Conservation (phyloP, 2,797 vertebrate species). For the Eulemur rubriventer region DNA sequence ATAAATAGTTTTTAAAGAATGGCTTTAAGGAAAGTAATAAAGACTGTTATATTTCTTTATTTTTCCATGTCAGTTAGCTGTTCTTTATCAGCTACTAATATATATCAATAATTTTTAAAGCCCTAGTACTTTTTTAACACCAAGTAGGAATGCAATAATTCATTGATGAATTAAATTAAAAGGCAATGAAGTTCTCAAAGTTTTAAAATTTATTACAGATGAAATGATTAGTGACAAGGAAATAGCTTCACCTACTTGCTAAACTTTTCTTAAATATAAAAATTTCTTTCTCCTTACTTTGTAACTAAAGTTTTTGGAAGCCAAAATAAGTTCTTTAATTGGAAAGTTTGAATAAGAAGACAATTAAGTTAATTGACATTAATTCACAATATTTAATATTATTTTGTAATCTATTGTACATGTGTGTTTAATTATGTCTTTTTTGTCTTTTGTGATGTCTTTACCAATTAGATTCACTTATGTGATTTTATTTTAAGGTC, state of each 20-base stretch:
- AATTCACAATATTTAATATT: not conserved
- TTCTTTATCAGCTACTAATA: not conserved
- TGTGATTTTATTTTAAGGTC: not conserved
- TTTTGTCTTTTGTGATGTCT: not conserved
- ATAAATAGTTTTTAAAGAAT: not conserved
- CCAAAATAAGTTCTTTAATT: not conserved
- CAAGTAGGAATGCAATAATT: not conserved
- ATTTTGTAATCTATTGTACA: not conserved
- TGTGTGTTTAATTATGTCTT: not conserved
- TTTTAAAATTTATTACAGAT: slow-evolving; percentile 8
- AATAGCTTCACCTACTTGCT: not conserved
- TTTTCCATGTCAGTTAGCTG: not conserved
- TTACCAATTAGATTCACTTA: not conserved
- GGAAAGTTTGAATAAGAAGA: not conserved
- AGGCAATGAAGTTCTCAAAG: not conserved
- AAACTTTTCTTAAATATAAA: not conserved
- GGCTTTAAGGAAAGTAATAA: not conserved
- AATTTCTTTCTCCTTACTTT: not conserved
- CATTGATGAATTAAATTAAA: not conserved
- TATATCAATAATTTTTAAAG: not conserved
- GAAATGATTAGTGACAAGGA: not conserved
- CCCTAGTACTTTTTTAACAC: not conserved
- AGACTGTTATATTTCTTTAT: not conserved
- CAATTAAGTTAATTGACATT: not conserved
- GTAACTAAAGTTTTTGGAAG: not conserved